These are phyloP conservation scores for Nineta flava DNA, from an alignment of 2,888 invertebrate species.

Conservation along the genomic window DNA sequence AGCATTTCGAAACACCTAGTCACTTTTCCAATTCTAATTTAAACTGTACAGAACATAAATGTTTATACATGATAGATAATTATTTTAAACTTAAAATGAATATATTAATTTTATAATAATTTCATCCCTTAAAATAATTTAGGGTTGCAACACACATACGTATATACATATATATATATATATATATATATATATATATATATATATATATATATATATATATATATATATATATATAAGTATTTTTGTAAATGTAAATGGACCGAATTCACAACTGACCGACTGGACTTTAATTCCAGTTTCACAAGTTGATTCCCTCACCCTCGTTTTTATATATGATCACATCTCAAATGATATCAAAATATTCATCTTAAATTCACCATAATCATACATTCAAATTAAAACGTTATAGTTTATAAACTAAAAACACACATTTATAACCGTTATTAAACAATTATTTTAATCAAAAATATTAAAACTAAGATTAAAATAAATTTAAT, in stretches of 20 bases:
- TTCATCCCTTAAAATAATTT: neutral
- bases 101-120: neutral
- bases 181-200: neutral
- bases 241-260: neutral
- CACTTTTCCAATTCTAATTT: too few species aligned
- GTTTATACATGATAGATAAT: neutral
- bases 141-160: neutral
- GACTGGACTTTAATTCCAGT: constrained; percentile 4
- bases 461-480: too few species aligned
- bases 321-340: neutral
- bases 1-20: too few species aligned
- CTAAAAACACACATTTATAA: too few species aligned
- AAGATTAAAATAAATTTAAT: too few species aligned
- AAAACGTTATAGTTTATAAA: too few species aligned
- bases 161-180: neutral
- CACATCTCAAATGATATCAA: too few species aligned
- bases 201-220: neutral
- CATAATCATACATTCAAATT: too few species aligned
- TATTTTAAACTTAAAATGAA: neutral
- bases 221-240: neutral
- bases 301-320: constrained; percentile 5
- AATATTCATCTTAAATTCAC: too few species aligned
- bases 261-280: neutral
- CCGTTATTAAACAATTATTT: too few species aligned
- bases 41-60: too few species aligned